phyloP scores from a whole-genome alignment of 2,797 vertebrate genomes.

The Acomys russatus region DNA sequence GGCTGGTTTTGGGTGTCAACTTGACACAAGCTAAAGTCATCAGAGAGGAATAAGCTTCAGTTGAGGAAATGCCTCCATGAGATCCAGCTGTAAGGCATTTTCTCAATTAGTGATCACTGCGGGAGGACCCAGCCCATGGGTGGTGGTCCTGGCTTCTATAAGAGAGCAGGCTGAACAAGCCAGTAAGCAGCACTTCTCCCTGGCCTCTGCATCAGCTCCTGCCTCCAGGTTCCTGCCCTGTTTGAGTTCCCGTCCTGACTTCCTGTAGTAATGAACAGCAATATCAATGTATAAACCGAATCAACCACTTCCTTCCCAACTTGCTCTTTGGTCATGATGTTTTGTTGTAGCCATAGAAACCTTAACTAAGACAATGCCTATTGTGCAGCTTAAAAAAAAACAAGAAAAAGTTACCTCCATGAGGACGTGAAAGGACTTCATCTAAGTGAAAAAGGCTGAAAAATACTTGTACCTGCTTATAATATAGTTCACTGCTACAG shows the following conservation, averaged over 20 bases:
- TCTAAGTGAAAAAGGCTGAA: slow-evolving; percentile 6
- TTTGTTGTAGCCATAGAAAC: neutral
- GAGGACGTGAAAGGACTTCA: slow-evolving; percentile 43
- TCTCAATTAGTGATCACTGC: neutral
- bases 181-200: neutral
- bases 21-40: neutral
- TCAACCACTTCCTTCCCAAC: neutral
- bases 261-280: neutral
- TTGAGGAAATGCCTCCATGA: neutral
- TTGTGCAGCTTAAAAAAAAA: no score
- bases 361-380: neutral
- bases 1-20: neutral
- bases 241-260: neutral
- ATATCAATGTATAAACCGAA: neutral
- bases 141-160: neutral
- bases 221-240: neutral
- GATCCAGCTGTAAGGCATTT: neutral
- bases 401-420: neutral
- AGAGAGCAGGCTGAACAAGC: neutral
- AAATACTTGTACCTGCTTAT: neutral
- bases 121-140: neutral
- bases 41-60: neutral
- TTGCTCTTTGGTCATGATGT: neutral
- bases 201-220: neutral
- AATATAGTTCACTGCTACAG: slow-evolving; percentile 1